A percentile compares a stretch with the other conserved stretches of the same genome.
phyloP scores from a whole-genome alignment of 2,113 vertebrate species.

The Terrapene triunguis region DNA sequence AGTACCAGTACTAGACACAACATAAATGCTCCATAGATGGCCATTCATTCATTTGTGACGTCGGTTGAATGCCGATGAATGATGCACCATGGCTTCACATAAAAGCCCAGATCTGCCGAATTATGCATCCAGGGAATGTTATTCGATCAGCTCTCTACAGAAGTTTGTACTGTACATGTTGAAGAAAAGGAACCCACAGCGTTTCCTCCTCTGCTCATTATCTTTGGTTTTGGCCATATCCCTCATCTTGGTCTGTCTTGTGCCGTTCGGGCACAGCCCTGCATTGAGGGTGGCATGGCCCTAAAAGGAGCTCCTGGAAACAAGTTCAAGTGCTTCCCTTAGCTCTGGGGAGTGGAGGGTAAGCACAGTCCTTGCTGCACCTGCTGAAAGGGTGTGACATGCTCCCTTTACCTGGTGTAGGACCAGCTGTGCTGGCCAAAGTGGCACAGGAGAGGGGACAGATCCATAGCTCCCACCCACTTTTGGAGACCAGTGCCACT shows the following conservation, averaged over 20 bases:
- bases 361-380: background rate
- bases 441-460: background rate
- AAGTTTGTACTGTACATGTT: background rate
- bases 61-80: background rate
- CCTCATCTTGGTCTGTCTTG: background rate
- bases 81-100: background rate
- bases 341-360: too few species aligned
- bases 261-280: background rate
- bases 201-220: background rate
- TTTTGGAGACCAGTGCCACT: background rate
- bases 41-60: background rate
- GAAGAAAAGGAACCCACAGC: constrained; percentile 6
- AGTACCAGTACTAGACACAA: background rate
- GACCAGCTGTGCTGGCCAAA: background rate
- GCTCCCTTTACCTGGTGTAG: background rate
- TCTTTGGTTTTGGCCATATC: background rate
- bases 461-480: background rate
- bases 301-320: background rate
- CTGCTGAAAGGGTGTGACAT: background rate
- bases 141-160: background rate
- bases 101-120: background rate
- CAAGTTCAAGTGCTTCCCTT: background rate
- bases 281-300: background rate
- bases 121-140: background rate
- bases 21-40: background rate